These are phyloP conservation scores for Valencia hispanica DNA, from an alignment of 2,797 vertebrate genomes.

Conservation along the genomic window DNA sequence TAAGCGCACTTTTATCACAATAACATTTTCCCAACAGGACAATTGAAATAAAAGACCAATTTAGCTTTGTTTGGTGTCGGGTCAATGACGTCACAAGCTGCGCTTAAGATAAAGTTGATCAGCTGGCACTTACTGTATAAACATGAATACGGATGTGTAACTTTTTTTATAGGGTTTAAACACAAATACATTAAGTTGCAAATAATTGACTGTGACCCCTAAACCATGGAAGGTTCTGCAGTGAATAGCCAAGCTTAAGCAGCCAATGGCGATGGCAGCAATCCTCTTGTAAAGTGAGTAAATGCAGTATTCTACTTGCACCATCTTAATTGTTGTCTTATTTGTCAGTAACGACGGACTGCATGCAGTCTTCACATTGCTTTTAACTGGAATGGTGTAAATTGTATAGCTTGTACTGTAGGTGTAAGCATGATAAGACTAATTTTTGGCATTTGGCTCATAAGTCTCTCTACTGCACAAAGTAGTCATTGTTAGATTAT, in stretches of 20 bases:
- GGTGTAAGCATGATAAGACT: background rate
- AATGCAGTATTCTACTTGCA: background rate
- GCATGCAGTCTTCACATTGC: background rate
- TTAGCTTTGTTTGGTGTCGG: background rate
- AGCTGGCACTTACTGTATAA: background rate
- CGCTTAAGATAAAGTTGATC: background rate
- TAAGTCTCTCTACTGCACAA: background rate
- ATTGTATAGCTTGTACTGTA: background rate
- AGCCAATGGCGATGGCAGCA: background rate
- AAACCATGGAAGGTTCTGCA: background rate
- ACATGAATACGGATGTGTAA: background rate
- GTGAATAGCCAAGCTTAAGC: background rate
- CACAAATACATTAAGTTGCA: background rate
- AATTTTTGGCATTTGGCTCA: background rate
- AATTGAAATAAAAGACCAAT: background rate
- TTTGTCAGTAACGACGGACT: background rate
- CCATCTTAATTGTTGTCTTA: background rate
- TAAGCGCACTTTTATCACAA: too few relatives aligned
- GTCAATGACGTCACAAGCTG: background rate
- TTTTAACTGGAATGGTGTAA: background rate
- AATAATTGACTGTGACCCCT: background rate
- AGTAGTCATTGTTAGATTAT: background rate
- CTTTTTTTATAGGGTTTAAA: background rate
- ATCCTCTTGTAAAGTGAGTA: background rate
- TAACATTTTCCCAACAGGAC: background rate